Evolutionary conservation across 2,113 vertebrate genomes (phyloP), one percentile per base, ranked within the genome.

Genomic region (Eulemur rufifrons): DNA sequence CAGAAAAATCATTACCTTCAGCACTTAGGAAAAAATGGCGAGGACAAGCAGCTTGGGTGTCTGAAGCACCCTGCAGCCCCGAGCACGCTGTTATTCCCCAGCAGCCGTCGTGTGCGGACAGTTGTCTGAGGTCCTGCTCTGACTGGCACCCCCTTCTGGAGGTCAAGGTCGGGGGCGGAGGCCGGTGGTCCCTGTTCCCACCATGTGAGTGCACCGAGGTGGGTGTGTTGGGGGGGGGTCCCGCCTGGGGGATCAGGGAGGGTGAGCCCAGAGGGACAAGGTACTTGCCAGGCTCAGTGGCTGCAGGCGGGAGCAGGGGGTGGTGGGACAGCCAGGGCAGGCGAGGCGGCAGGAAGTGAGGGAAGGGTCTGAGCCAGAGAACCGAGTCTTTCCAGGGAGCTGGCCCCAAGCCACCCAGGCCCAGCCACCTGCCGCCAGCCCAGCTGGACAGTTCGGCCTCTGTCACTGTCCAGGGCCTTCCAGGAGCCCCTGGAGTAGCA

Each of bases 291-390:
- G 94, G 23, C 68, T 76, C 1, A 92, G 52, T 68, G 96, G 91
- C 0, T 12, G 21, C 64, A 47, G 8, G 42, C 23, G 6, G 86
- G 39, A 77, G 21, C 5, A 8, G 59, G 32, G 42, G 4, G 32
- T 39, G 21, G 50, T 4, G 4, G 27, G 37, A 52, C 69, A 61
- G 87, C 71, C 27, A 86, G 83, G 95, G 99, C 99, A 20, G 99
- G 99, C 0, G 93, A 99, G 63, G 76, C 99, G 32, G 99, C 98
- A 34, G 99, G 99, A 99, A 99, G 99, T 20, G 93, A 97, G 21
- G 99, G 98, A 2, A 87, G 96, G 98, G 97, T 42, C 97, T 99
- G 10, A 98, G 59, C 98, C 0, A 99, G 99, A 1, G 99, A 39
- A 10, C 0, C 12, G 6, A 6, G 54, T 37, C 54, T 37, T 47